phyloP scores from a whole-genome alignment of 2,888 invertebrate species.

The Hirtodrosophila histrioides region DNA sequence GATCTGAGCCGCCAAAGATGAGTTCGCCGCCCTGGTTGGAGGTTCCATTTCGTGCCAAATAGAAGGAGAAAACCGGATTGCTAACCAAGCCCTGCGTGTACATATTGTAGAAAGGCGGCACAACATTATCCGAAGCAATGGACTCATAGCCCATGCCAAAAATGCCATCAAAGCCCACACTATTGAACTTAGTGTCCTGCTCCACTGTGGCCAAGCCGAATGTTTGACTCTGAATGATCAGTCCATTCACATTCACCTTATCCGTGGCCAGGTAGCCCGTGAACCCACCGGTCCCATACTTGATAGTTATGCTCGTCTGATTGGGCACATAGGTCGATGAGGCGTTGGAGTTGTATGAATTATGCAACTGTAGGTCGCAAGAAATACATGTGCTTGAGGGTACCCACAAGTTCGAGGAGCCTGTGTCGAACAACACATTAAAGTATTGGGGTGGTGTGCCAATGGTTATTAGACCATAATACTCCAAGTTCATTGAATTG shows the following conservation, averaged over 20 bases:
- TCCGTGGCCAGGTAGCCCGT: conserved; percentile 44
- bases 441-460: conserved; percentile 96
- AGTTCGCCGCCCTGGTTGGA: conserved; percentile 92
- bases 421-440: conserved; percentile 95
- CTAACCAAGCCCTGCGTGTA: conserved; percentile 89
- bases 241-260: conserved; percentile 88
- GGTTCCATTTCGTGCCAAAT: conserved; percentile 90
- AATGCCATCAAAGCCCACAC: conserved; percentile 98
- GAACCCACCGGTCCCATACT: conserved; percentile 89
- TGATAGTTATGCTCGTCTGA: conserved; percentile 94
- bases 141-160: conserved; percentile 95
- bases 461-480: conserved; percentile 88
- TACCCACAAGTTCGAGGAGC: conserved; percentile 85
- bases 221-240: conserved; percentile 90
- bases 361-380: conserved; percentile 94
- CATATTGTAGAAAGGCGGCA: conserved; percentile 96
- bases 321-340: conserved; percentile 93
- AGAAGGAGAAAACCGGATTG: conserved; percentile 95
- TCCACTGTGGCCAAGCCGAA: conserved; percentile 97
- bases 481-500: conserved; percentile 57
- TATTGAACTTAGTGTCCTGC: conserved; percentile 93
- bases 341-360: conserved; percentile 93
- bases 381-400: conserved; percentile 87
- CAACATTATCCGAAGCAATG: conserved; percentile 93
- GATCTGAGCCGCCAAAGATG: conserved; percentile 96